Evolutionary conservation across 2,797 vertebrate species (phyloP), one percentile per base, ranked within the genome.

Genomic region (Anomalospiza imberbis): DNA sequence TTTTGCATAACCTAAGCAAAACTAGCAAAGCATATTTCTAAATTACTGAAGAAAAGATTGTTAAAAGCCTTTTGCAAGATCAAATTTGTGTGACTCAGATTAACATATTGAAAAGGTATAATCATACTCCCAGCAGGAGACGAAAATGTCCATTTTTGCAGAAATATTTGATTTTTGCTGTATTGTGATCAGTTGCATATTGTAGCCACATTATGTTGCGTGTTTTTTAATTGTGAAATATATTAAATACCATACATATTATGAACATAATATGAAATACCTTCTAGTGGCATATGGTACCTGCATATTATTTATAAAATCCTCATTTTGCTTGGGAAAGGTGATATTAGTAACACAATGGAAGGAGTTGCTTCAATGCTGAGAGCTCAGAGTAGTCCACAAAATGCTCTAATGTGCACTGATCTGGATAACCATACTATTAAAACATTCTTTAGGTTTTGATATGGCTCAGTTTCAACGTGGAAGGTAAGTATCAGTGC

Each of bases 51-150:
- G 36, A 63, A 53, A 71, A 75, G 14, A 29, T 74, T 79, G 34
- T 76, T 92, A 71, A 71, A 91, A 93, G 71, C 31, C 62, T 89
- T 82, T 81, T 82, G 63, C 57, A 94, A 89, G 72, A 57, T 72
- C 54, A 88, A 88, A 25, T 93, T 88, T 31, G 7, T 70, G 11
- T 88, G 57, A 91, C 50, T 91, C 65, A 94, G 57, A 85, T 71
- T 51, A 91, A 20, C n/a, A 81, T 83, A 75, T 29, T 83, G 80
- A 94, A 91, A 92, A 92, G 17, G 18, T 40, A 74, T 71, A 93
- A 80, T 70, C 42, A n/a, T 75, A 71, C 51, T 86, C 53, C 62
- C 44, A 73, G 54, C 4, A 67, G 58, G 76, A 88, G 40, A 84
- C 13, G 47, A 74, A 87, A 91, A 85, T 51, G 42, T 47, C 78